Evolutionary conservation across 2,888 invertebrate species (phyloP), one percentile per base, ranked within the genome.

Genomic region (Kryphioiulus occultus): DNA sequence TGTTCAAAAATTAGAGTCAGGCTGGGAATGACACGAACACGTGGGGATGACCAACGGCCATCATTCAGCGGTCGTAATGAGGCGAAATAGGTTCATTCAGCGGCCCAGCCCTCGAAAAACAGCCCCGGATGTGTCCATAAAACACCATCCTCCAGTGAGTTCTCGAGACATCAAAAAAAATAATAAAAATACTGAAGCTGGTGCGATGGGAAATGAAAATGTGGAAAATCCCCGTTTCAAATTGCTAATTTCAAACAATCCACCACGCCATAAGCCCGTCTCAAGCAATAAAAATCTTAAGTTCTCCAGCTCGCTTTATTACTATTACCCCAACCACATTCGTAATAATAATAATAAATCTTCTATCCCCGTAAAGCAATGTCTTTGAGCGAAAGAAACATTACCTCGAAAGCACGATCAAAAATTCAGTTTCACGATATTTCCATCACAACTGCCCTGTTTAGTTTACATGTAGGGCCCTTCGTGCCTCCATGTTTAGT

Each of bases 31-130:
- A 68, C 68, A 68, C 26, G 68, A 68, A 22, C 68, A 68, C 26
- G 26, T 68, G 68, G 68, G 68, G n/a, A 68, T 68, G 68, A 68
- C 68, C 68, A 68, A 68, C 68, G 22, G 26, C 26, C 68, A 68
- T 68, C 68, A 68, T 68, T 68, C 68, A 68, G 68, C 68, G 68
- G 26, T 68, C 68, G 26, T 68, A 68, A 68, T 19, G 68, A 68
- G 26, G 68, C 68, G 68, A 68, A 68, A 68, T 68, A 68, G 68
- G 68, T 68, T 26, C 68, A 68, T 68, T 68, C 68, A 68, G 68
- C 12, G 10, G n/a, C 68, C 68, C 68, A 26, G n/a, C 68, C 26
- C 68, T 68, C 68, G 68, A 68, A 68, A 68, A 26, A 68, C 26
- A 22, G 26, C 22, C 26, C 68, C 10, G 68, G 68, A 68, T 26